These are phyloP conservation scores for Neotoxoptera formosana DNA, from an alignment of 1,140 invertebrate species.

Conservation along the genomic window DNA sequence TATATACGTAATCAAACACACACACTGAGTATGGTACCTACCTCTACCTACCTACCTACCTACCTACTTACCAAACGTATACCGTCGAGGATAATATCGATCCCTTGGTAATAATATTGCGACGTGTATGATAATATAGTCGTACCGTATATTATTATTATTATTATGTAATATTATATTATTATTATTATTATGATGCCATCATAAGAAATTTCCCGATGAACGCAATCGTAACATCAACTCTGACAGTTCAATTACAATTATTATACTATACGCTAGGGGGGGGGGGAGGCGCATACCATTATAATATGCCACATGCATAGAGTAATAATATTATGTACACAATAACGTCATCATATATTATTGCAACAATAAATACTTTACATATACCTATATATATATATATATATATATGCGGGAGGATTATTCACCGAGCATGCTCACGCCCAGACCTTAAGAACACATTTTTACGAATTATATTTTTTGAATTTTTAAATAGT, in stretches of 20 bases:
- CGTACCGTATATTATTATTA: not conserved
- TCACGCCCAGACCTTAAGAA: too few relatives aligned
- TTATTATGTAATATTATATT: not conserved
- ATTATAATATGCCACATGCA: not conserved
- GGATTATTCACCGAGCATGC: too few relatives aligned
- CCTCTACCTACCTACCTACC: too few relatives aligned
- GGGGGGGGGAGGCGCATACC: too few relatives aligned
- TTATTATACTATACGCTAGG: not conserved
- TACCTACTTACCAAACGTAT: too few relatives aligned
- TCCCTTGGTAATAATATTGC: not conserved
- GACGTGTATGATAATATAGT: not conserved
- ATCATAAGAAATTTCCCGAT: not conserved
- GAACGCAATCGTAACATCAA: not conserved
- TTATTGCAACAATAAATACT: not conserved
- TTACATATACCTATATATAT: not conserved
- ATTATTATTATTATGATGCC: not conserved
- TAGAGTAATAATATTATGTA: not conserved
- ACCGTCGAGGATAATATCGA: not conserved
- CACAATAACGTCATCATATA: not conserved
- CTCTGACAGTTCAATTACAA: slow-evolving; percentile 28
- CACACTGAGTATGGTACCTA: not conserved
- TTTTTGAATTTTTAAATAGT: too few relatives aligned
- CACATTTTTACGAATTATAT: too few relatives aligned
- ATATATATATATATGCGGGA: not conserved
- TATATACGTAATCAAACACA: not conserved